phyloP scores from a whole-genome alignment of 2,888 invertebrate genomes.

The Caenorhabditis macrosperma region DNA sequence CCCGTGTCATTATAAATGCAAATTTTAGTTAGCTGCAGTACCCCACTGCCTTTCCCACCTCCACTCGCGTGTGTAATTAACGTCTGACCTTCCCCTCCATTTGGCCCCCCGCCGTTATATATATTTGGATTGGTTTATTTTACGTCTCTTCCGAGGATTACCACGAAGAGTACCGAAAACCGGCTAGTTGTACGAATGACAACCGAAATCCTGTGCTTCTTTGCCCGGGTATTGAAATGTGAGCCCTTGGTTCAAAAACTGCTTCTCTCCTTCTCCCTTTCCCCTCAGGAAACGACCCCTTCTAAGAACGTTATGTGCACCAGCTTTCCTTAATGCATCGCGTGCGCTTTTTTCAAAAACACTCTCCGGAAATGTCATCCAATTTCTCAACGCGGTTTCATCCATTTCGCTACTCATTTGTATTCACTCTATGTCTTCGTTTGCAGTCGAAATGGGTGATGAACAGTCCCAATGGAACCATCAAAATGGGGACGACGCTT shows the following conservation, averaged over 20 bases:
- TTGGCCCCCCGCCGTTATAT: neutral
- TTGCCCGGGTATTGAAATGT: neutral
- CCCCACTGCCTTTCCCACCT: neutral
- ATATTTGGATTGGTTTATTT: neutral
- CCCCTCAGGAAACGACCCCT: neutral
- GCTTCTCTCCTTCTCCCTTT: neutral
- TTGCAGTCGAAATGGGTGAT: neutral
- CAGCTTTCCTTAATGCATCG: neutral
- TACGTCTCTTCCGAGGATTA: neutral
- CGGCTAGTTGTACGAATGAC: neutral
- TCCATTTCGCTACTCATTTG: neutral
- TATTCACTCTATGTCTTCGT: neutral
- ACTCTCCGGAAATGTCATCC: neutral
- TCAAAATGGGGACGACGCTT: neutral
- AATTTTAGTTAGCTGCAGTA: conserved; percentile 1
- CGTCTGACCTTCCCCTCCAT: conserved; percentile 3
- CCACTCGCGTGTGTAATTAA: neutral
- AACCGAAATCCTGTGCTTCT: neutral
- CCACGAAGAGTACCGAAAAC: neutral
- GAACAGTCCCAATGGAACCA: neutral
- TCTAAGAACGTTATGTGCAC: neutral
- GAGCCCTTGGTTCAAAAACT: neutral
- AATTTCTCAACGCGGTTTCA: neutral
- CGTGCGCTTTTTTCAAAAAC: neutral
- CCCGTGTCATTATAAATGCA: neutral